phyloP scores from a whole-genome alignment of 2,888 invertebrate genomes.

The Synanthedon myopaeformis region DNA sequence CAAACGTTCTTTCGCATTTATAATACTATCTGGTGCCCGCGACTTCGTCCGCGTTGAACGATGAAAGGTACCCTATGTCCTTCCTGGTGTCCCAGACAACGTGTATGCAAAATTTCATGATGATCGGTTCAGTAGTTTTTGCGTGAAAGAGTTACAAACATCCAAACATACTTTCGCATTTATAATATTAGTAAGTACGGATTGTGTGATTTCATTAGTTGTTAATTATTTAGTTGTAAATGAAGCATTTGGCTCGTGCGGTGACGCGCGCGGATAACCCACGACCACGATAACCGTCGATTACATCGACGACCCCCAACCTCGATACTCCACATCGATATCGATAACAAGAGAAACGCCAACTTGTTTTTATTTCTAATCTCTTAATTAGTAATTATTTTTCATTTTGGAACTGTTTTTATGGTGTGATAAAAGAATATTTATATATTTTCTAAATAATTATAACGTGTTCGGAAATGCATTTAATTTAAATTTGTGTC shows the following conservation, averaged over 20 bases:
- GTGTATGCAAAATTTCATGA: no score
- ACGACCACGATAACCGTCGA: constrained; percentile 8
- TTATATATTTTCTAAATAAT: not conserved
- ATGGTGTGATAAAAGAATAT: not conserved
- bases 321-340: not conserved
- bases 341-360: not conserved
- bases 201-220: not conserved
- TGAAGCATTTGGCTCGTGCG: constrained; percentile 26
- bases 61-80: no score
- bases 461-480: no score
- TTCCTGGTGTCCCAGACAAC: no score
- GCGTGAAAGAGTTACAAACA: no score
- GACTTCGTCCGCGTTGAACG: no score
- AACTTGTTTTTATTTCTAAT: not conserved
- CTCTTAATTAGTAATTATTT: not conserved
- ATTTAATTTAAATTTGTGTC: no score
- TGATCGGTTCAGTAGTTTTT: no score
- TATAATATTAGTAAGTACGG: no score
- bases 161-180: no score
- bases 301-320: constrained; percentile 8
- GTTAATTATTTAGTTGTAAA: not conserved
- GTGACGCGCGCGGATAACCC: constrained; percentile 14
- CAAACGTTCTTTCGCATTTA: no score
- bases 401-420: not conserved
- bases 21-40: no score